These are phyloP conservation scores for Drosophila falleni DNA, from an alignment of 2,888 invertebrate species.

Conservation along the genomic window DNA sequence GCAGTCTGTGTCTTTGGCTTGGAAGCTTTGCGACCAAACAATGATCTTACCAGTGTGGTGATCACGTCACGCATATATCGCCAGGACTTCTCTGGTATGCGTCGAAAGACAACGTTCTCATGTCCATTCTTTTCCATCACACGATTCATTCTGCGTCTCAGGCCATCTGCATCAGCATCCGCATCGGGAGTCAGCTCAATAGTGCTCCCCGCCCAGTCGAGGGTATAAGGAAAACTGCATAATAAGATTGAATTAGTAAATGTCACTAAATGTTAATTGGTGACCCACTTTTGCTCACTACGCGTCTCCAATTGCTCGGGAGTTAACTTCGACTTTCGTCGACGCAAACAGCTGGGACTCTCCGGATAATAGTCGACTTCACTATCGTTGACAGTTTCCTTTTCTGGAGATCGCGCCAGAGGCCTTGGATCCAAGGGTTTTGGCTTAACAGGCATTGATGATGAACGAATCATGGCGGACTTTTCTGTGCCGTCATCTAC, in stretches of 20 bases:
- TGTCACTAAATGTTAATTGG: background rate
- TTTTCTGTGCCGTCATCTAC: slow-evolving; percentile 33
- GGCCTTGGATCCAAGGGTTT: slow-evolving; percentile 74
- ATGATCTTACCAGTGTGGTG: slow-evolving; percentile 93
- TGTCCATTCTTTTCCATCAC: slow-evolving; percentile 84
- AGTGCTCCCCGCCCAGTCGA: slow-evolving; percentile 83
- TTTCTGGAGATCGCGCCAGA: slow-evolving; percentile 83
- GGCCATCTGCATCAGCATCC: slow-evolving; percentile 57
- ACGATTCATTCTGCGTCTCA: slow-evolving; percentile 70
- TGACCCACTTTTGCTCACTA: slow-evolving; percentile 80
- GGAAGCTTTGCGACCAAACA: slow-evolving; percentile 57
- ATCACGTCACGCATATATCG: slow-evolving; percentile 93
- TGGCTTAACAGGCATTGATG: slow-evolving; percentile 85
- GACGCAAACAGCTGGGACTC: slow-evolving; percentile 71
- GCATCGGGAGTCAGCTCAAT: slow-evolving; percentile 78
- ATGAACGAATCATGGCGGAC: slow-evolving; percentile 79
- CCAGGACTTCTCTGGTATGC: slow-evolving; percentile 88
- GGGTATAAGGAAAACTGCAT: slow-evolving; percentile 69
- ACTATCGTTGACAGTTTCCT: slow-evolving; percentile 78
- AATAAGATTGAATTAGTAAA: slow-evolving; percentile 14
- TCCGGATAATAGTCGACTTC: slow-evolving; percentile 81
- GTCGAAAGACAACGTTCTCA: slow-evolving; percentile 82
- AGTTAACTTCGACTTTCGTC: slow-evolving; percentile 58
- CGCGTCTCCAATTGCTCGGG: slow-evolving; percentile 70
- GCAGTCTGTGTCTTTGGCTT: slow-evolving; percentile 25